Conservation (phyloP, 2,113 vertebrate species). For the Pseudolaguvia tuberculata region DNA sequence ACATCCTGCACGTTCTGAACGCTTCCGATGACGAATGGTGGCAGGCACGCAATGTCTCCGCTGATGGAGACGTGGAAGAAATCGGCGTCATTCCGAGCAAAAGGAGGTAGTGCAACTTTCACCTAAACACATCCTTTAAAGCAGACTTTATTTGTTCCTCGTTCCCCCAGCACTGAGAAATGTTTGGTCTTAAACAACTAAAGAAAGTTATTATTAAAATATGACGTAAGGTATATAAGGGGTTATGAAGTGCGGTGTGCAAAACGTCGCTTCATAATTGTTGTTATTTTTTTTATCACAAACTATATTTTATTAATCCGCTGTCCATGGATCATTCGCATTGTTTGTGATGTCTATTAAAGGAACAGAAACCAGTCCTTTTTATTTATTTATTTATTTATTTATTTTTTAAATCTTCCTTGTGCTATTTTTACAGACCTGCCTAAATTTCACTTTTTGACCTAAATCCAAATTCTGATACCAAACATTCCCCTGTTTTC, state of each 20-base stretch:
- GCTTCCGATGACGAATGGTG: constrained; percentile 96
- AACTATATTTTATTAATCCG: not conserved
- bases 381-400: too few species aligned
- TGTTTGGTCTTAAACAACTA: not conserved
- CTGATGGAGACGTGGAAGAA: constrained; percentile 83
- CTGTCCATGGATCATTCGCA: too few species aligned
- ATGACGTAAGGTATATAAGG: not conserved
- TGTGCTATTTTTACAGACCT: not conserved
- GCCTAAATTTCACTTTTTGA: not conserved
- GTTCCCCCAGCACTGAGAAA: not conserved
- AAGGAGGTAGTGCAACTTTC: constrained; percentile 74
- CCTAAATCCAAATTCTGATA: not conserved
- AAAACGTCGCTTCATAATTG: not conserved
- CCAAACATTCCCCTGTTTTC: too few species aligned
- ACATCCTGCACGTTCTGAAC: constrained; percentile 92
- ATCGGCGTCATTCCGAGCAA: constrained; percentile 97
- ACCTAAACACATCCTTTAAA: not conserved
- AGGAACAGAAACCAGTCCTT: not conserved
- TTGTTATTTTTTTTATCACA: not conserved
- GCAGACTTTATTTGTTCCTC: not conserved
- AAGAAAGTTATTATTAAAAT: too few species aligned
- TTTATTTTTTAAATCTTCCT: not conserved
- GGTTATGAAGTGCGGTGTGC: not conserved
- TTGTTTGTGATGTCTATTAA: not conserved
- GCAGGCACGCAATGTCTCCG: constrained; percentile 83